These are phyloP conservation scores for Gorsachius goisagi DNA, from an alignment of 2,113 vertebrate genomes.

Conservation along the genomic window DNA sequence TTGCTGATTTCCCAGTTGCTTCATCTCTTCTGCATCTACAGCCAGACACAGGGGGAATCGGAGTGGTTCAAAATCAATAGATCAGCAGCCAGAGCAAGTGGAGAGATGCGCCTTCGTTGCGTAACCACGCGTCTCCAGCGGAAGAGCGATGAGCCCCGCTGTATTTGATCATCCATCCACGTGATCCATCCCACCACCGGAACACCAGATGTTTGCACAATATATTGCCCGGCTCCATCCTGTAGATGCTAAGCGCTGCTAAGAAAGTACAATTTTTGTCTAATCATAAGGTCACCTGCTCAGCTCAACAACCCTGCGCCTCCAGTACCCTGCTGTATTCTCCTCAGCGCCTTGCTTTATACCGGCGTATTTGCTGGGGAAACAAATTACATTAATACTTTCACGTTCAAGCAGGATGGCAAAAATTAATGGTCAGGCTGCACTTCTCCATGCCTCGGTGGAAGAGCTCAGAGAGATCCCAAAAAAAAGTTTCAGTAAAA, in stretches of 20 bases:
- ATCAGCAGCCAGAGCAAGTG: too few species aligned
- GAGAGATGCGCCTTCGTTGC: too few species aligned
- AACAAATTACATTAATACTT: background rate
- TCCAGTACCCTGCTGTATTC: background rate
- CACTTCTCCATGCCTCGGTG: background rate
- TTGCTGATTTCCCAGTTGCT: slow-evolving; percentile 63
- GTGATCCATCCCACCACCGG: background rate
- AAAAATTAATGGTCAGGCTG: background rate
- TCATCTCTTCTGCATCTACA: slow-evolving; percentile 15
- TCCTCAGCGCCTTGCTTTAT: background rate
- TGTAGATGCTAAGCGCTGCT: background rate
- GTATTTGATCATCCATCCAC: background rate
- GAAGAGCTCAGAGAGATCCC: background rate
- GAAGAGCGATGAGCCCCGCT: background rate
- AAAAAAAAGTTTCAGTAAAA: background rate
- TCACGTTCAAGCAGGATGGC: background rate
- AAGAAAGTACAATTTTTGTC: background rate
- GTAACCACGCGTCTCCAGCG: too few species aligned
- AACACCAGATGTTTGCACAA: background rate
- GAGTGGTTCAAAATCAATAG: too few species aligned
- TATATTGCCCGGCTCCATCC: background rate
- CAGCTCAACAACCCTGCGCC: background rate
- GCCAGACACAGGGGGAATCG: background rate
- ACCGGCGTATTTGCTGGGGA: background rate
- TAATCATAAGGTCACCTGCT: background rate